Evolutionary conservation across 2,113 vertebrate genomes (phyloP), one percentile per base, ranked within the genome.

Genomic region (Ammodytes dubius): DNA sequence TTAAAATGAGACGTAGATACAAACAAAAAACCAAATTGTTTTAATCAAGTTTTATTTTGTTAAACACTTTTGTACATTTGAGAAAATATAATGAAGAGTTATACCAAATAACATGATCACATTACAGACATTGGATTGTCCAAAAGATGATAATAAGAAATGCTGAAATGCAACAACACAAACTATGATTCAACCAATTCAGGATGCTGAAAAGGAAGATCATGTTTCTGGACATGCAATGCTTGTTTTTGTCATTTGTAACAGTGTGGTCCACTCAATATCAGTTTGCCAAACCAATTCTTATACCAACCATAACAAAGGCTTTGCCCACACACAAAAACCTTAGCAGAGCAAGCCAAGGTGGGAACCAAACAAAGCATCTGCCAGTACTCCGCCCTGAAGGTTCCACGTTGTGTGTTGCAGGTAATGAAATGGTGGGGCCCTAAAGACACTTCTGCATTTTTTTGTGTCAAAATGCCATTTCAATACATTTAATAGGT

Each of bases 41-140:
- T 67, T 68, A 4, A 75, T n/a, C 4, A 12, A 59, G 27, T 27
- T 46, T 75, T 70, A 43, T 75, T 75, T 15, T 12, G 2, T 35
- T 54, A 59, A 67, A 42, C 5, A 17, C 2, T 11, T 39, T 15
- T 17, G 11, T 49, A 5, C 7, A 43, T 19, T 12, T 7, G 1
- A 46, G 2, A 46, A 56, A 19, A 53, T 12, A 2, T 8, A n/a
- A 9, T 14, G 9, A 45, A 15, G 1, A 39, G 10, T 37, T 37
- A 11, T 37, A 54, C 13, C 53, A 43, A 73, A 54, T 15, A 1
- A 14, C 17, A n/a, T 35, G 8, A 47, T 39, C n/a, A 69, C 47
- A 69, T 45, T 35, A 35, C 4, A 43, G 2, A 53, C 8, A 46
- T 12, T 13, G 3, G 53, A 35, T 58, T 66, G 52, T 37, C 4